These are phyloP conservation scores for Acromyrmex heyeri DNA, from an alignment of 1,140 invertebrate species.

Conservation along the genomic window DNA sequence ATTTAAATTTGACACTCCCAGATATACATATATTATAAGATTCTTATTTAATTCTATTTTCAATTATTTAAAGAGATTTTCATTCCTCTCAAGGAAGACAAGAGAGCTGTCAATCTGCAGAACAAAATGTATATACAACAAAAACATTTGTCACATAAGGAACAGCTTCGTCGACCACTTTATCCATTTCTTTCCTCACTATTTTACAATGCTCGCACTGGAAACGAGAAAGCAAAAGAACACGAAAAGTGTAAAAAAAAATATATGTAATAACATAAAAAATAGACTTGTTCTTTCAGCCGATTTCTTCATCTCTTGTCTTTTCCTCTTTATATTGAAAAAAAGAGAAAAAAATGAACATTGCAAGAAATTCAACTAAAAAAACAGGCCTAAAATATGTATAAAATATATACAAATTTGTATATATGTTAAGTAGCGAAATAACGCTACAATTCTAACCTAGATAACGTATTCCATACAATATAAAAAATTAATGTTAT, in stretches of 20 bases:
- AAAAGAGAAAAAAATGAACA: too few species aligned
- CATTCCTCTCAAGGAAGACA: not conserved
- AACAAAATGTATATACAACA: not conserved
- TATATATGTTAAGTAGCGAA: not conserved
- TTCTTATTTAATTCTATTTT: not conserved
- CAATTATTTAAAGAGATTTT: not conserved
- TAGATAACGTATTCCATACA: not conserved
- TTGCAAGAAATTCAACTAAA: too few species aligned
- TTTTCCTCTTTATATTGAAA: too few species aligned
- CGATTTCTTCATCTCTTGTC: too few species aligned
- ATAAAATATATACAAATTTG: not conserved
- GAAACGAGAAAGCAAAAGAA: slow-evolving; percentile 1
- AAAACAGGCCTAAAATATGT: not conserved
- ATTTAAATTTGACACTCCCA: not conserved
- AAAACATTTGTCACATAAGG: not conserved
- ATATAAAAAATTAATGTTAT: not conserved
- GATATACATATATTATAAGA: not conserved
- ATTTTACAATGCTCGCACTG: not conserved
- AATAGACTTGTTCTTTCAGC: too few species aligned
- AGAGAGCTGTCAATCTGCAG: not conserved
- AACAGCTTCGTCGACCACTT: not conserved
- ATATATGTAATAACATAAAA: not conserved
- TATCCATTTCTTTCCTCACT: not conserved
- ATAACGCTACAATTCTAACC: not conserved
- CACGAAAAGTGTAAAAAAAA: not conserved